Percentiles rank a stretch among this genome's conserved stretches.
Conservation (phyloP, 2,113 vertebrate genomes). For the Dasyornis broadbenti region DNA sequence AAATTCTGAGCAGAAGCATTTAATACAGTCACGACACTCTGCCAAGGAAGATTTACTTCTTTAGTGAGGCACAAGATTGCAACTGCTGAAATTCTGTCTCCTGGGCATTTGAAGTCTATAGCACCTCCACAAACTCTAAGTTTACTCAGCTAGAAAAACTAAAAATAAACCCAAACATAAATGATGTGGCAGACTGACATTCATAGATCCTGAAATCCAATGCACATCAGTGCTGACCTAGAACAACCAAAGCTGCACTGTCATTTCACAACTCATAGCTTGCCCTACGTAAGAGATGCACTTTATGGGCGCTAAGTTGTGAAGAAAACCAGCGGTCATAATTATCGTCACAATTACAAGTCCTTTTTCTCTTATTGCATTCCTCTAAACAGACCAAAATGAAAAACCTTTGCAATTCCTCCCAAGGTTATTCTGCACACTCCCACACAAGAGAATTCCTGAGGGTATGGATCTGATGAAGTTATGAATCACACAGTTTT, state of each 20-base stretch:
- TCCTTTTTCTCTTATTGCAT: not conserved
- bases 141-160: slow-evolving; percentile 14
- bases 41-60: not conserved
- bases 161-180: slow-evolving; percentile 24
- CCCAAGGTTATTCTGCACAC: not conserved
- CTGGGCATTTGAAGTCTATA: not conserved
- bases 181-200: not conserved
- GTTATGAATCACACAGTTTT: not conserved
- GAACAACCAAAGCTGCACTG: not conserved
- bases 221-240: slow-evolving; percentile 8
- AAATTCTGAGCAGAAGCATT: not conserved
- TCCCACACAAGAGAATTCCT: not conserved
- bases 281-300: not conserved
- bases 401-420: not conserved
- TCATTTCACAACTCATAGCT: not conserved
- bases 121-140: not conserved
- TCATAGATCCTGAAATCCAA: slow-evolving; percentile 19
- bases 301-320: not conserved
- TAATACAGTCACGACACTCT: not conserved
- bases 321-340: not conserved
- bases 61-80: not conserved
- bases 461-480: not conserved
- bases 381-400: not conserved
- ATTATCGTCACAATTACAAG: not conserved
- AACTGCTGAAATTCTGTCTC: not conserved